Base-by-base conservation (phyloP, 2,113 vertebrate species). In the Turdus rufiventris region DNA sequence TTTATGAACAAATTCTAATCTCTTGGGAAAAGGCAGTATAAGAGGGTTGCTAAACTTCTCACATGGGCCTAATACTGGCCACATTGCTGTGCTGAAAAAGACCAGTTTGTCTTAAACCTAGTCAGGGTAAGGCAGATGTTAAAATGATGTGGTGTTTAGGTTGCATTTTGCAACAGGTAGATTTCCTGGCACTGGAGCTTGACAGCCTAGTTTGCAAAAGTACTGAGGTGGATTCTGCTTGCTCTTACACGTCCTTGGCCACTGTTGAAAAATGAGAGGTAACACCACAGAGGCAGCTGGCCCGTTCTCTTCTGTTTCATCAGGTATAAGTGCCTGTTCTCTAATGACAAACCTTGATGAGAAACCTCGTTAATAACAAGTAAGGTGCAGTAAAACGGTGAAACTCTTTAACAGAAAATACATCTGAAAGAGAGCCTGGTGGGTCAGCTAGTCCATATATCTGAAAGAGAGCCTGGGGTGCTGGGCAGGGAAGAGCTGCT, bases 391-490 rank as follows among this genome's bases (percentile, higher is more conserved):
- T 29, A 50, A 58, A 78, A 57, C 38, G 33, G 21, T 66, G 20
- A 29, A 68, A 91, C 43, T 60, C 29, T 76, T 56, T 53, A 48
- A 78, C 5, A 71, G 61, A 63, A 81, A 90, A 40, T 9, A 38
- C 3, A 23, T 8, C 62, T 85, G 58, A 38, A 67, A 75, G 10
- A 38, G 38, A 38, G 38, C 38, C 38, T 38, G 38, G 38, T 38
- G 38, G 66, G 26, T 67, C 33, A 17, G 15, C 13, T 18, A 7
- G n/a, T 47, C 40, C 9, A 12, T 15, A 18, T 31, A 29, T 56
- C 19, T 47, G 34, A n/a, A n/a, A n/a, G n/a, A n/a, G n/a, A n/a
- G n/a, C 25, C 43, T 0, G 0, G 29, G 0, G 0, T 14, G 21
- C 63, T 18, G 78, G 43, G 60, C 33, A 84, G 14, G 6, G 11